Percentiles rank a stretch among this genome's conserved stretches.
Conservation (phyloP, 2,888 invertebrate species). For the Andrena bicolor region DNA sequence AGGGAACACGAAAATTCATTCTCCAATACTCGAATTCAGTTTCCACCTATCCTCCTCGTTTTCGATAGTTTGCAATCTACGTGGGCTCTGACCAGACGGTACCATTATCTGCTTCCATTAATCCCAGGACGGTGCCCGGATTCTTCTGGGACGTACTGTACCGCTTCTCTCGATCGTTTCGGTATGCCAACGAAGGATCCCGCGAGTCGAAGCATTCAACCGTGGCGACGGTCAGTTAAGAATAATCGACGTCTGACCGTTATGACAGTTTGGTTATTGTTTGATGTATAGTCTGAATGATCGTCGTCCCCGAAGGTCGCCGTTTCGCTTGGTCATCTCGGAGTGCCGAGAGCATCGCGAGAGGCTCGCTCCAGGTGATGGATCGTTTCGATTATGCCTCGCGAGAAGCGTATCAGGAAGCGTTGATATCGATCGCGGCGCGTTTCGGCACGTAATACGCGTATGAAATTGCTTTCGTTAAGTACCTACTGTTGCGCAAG, state of each 20-base stretch:
- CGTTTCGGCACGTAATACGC: too few relatives aligned
- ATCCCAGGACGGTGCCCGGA: neutral
- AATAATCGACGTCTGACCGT: conserved; percentile 38
- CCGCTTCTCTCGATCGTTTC: neutral
- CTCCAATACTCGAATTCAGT: too few relatives aligned
- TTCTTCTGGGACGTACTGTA: neutral
- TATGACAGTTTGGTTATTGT: conserved; percentile 19
- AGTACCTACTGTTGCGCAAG: too few relatives aligned
- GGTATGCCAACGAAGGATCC: neutral
- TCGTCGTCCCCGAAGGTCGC: neutral
- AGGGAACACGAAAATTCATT: neutral
- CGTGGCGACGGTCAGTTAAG: conserved; percentile 21
- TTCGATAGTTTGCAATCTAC: neutral
- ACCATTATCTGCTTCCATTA: too few relatives aligned
- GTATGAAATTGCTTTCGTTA: too few relatives aligned
- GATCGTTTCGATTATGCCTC: too few relatives aligned
- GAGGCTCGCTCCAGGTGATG: too few relatives aligned
- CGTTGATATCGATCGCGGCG: too few relatives aligned
- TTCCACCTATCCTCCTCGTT: neutral
- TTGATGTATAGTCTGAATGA: neutral
- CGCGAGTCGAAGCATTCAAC: conserved; percentile 8
- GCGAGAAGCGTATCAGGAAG: too few relatives aligned
- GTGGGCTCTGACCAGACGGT: too few relatives aligned
- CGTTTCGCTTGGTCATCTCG: neutral
- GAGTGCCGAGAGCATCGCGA: neutral